Conservation (phyloP, 2,888 invertebrate genomes). For the Leptinotarsa rubiginosa region DNA sequence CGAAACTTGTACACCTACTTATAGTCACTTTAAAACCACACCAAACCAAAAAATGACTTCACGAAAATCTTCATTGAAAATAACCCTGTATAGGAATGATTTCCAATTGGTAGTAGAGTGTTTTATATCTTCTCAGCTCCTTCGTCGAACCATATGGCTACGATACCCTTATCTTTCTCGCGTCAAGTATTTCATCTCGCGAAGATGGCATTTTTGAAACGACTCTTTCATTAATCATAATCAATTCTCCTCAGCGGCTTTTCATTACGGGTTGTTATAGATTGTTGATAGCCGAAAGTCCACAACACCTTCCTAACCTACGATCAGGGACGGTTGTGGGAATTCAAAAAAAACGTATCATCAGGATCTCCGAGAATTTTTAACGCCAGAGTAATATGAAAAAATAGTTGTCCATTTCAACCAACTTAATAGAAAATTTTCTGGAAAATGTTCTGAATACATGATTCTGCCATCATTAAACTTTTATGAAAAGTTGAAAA, state of each 20-base stretch:
- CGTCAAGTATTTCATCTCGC: conserved; percentile 13
- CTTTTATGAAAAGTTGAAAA: no score
- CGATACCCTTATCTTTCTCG: conserved; percentile 17
- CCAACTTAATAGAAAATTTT: no score
- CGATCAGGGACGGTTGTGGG: background rate
- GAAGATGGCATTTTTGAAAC: conserved; percentile 32
- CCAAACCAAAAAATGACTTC: no score
- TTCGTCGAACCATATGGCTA: conserved; percentile 7
- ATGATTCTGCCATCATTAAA: no score
- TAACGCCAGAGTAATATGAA: no score
- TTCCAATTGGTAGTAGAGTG: background rate
- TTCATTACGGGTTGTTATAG: conserved; percentile 66
- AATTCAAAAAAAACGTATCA: background rate
- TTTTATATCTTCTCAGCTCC: background rate
- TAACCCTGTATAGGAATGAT: background rate
- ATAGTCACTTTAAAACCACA: no score
- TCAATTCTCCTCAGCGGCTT: conserved; percentile 65
- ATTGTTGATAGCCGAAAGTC: conserved; percentile 60
- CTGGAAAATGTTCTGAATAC: no score
- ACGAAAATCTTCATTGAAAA: no score
- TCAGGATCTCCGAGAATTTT: no score
- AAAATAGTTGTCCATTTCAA: no score
- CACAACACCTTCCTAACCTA: conserved; percentile 45
- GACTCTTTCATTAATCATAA: conserved; percentile 63
- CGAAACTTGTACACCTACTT: no score